Percentiles rank a stretch among this genome's conserved stretches.
Conservation (phyloP, 2,797 vertebrate species). For the Apogon talboti region DNA sequence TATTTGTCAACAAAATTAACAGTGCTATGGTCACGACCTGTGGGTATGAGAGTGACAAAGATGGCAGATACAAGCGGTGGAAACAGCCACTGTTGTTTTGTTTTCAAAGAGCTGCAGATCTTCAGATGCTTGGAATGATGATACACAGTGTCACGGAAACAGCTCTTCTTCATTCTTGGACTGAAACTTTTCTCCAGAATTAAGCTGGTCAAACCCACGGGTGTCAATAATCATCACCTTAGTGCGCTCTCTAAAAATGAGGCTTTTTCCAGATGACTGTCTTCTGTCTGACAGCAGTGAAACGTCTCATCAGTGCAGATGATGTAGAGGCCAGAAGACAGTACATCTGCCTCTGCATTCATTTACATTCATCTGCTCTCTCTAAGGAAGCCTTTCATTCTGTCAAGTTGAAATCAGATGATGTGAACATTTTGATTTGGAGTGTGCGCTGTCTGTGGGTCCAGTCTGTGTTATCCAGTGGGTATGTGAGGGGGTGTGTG, state of each 20-base stretch:
- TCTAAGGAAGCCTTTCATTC: slow-evolving; percentile 29
- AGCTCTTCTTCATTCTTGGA: no score
- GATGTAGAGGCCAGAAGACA: slow-evolving; percentile 23
- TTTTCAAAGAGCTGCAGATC: no score
- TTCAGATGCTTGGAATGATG: background rate
- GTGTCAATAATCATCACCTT: slow-evolving; percentile 35
- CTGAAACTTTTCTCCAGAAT: no score
- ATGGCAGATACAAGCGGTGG: no score
- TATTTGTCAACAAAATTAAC: no score
- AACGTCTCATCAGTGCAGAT: slow-evolving; percentile 48
- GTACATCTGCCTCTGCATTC: slow-evolving; percentile 34
- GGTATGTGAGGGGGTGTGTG: no score
- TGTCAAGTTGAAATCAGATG: slow-evolving; percentile 20
- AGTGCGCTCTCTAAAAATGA: slow-evolving; percentile 18
- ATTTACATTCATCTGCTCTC: slow-evolving; percentile 38
- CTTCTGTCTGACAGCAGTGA: slow-evolving; percentile 36
- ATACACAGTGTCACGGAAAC: background rate
- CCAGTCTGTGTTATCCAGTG: no score
- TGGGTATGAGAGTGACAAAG: no score
- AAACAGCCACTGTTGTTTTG: no score
- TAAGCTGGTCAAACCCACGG: background rate
- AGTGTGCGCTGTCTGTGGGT: background rate
- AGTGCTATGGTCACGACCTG: background rate
- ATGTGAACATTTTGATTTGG: slow-evolving; percentile 16
- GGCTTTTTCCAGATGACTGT: slow-evolving; percentile 23